A percentile compares a stretch with the other conserved stretches of the same genome.
These are phyloP conservation scores for Drosophila infuscata DNA, from an alignment of 2,888 invertebrate genomes.

Conservation along the genomic window DNA sequence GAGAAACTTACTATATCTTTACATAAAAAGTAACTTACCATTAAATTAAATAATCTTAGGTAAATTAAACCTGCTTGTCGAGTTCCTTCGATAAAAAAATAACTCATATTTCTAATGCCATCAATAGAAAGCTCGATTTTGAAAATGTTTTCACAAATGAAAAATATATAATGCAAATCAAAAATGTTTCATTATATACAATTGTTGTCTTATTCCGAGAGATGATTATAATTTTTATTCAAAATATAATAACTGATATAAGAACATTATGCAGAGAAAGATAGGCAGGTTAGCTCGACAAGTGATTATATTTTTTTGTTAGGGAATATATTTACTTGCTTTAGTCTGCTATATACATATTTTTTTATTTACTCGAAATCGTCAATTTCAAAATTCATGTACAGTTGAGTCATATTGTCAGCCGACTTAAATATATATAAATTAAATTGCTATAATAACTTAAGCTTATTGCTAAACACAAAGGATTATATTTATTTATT, in stretches of 20 bases:
- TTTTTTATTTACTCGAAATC: not conserved
- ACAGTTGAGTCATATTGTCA: not conserved
- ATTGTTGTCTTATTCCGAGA: not conserved
- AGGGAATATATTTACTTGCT: not conserved
- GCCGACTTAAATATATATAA: not conserved
- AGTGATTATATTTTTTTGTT: fast-evolving
- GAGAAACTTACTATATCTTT: not conserved
- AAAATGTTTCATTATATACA: not conserved
- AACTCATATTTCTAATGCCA: not conserved
- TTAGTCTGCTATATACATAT: not conserved
- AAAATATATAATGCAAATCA: not conserved
- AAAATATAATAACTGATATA: not conserved
- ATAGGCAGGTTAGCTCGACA: not conserved
- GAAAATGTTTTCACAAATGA: not conserved
- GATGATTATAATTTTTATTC: not conserved
- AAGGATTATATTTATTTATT: not conserved
- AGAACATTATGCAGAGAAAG: not conserved
- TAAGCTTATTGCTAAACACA: not conserved
- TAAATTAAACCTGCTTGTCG: not conserved
- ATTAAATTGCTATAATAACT: not conserved
- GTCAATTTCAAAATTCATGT: not conserved
- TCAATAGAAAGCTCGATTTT: not conserved
- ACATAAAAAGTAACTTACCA: not conserved
- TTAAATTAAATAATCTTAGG: too few species aligned
- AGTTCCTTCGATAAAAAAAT: not conserved